phyloP scores from a whole-genome alignment of 2,797 vertebrate genomes.

The Apodemus agrarius region DNA sequence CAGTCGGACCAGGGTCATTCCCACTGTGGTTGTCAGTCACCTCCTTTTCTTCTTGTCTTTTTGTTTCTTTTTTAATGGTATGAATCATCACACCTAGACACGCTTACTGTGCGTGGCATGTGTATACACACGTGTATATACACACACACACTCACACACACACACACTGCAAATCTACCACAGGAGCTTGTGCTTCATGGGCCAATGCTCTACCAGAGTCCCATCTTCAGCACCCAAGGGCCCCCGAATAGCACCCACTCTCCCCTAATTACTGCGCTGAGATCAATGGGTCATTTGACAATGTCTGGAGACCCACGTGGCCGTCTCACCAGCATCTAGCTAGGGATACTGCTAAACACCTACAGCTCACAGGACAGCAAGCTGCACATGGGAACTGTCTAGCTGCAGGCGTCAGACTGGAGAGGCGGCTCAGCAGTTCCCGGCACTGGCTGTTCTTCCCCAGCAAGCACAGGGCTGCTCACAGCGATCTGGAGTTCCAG shows the following conservation, averaged over 20 bases:
- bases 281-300: too few relatives aligned
- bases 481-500: not conserved
- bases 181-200: not conserved
- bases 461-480: not conserved
- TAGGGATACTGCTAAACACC: not conserved
- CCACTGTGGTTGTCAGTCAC: not conserved
- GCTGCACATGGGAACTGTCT: not conserved
- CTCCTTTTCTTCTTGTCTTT: not conserved
- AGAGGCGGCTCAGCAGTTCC: not conserved
- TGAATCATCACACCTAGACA: not conserved
- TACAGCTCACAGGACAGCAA: not conserved
- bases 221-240: not conserved
- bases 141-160: not conserved
- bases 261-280: not conserved
- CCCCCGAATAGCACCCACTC: not conserved
- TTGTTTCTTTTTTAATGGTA: not conserved
- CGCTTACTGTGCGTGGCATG: not conserved
- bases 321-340: not conserved
- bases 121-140: fast-evolving
- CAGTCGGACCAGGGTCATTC: not conserved
- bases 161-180: not conserved
- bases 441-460: too few relatives aligned
- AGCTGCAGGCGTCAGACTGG: not conserved
- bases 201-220: not conserved
- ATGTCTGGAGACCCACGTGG: not conserved